Conservation (phyloP, 2,797 vertebrate genomes). For the Podarcis lilfordi region DNA sequence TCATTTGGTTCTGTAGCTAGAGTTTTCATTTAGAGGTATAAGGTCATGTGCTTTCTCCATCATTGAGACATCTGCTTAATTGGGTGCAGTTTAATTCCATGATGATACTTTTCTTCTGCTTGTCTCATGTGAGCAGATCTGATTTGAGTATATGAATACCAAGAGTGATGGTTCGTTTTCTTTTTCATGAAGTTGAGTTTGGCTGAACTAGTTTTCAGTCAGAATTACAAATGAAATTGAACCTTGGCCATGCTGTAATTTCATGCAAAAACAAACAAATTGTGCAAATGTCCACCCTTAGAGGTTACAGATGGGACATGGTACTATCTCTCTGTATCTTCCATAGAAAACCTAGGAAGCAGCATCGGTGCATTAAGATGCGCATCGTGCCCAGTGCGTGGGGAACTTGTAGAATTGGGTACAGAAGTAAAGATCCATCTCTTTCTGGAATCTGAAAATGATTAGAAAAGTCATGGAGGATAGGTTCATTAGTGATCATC, state of each 20-base stretch:
- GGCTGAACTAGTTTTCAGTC: neutral
- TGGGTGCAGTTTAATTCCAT: neutral
- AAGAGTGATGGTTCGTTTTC: neutral
- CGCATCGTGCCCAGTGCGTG: neutral
- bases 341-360: neutral
- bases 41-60: neutral
- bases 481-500: conserved; percentile 13
- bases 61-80: conserved; percentile 5
- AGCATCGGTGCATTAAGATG: neutral
- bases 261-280: neutral
- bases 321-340: neutral
- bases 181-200: neutral
- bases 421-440: neutral
- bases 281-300: neutral
- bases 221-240: neutral
- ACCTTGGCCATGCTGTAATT: neutral
- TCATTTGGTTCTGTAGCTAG: conserved; percentile 30
- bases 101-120: neutral
- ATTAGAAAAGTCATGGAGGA: conserved; percentile 4
- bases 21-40: conserved; percentile 41
- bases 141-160: neutral
- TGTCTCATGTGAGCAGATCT: neutral
- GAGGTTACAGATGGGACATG: too few relatives aligned
- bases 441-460: conserved; percentile 11
- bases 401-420: neutral